Evolutionary conservation across 2,113 vertebrate genomes (phyloP).

Genomic region (Micromys minutus): DNA sequence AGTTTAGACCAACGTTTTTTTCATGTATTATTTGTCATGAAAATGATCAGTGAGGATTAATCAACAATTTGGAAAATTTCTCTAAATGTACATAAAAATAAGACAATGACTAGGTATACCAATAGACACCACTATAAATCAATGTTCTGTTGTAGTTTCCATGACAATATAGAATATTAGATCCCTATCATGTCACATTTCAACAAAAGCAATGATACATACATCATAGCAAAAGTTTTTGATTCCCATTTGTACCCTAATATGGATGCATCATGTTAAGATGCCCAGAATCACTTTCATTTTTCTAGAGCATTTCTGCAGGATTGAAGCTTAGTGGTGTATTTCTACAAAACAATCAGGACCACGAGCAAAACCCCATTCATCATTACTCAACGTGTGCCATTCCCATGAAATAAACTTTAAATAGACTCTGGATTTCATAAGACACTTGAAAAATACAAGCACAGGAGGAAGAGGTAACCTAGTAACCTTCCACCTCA

Average conservation of each 20-base stretch:
- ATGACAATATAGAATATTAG: slow-evolving; percentile 42
- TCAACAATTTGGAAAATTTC: not conserved
- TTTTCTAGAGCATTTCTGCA: slow-evolving; percentile 35
- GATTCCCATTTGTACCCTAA: slow-evolving; percentile 21
- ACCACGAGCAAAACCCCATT: slow-evolving; percentile 70
- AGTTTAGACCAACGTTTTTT: not conserved
- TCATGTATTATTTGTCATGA: not conserved
- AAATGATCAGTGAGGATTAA: not conserved
- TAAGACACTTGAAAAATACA: slow-evolving; percentile 55
- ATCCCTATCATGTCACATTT: slow-evolving; percentile 46
- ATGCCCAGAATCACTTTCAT: slow-evolving; percentile 6
- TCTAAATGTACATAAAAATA: not conserved
- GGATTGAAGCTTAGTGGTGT: slow-evolving; percentile 57
- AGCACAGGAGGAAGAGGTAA: slow-evolving; percentile 34
- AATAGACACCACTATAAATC: not conserved
- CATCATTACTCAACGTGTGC: slow-evolving; percentile 68
- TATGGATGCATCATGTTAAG: slow-evolving; percentile 54
- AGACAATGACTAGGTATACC: not conserved
- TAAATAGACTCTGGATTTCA: slow-evolving; percentile 63
- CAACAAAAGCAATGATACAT: not conserved
- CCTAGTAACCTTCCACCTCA: slow-evolving; percentile 24
- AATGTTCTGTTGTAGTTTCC: slow-evolving; percentile 42
- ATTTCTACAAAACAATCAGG: slow-evolving; percentile 68
- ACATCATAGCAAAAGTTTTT: slow-evolving; percentile 61
- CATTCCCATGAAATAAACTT: slow-evolving; percentile 58